A percentile compares a stretch with the other conserved stretches of the same genome.
Conservation (phyloP, 2,113 vertebrate species). For the Orycteropus afer region DNA sequence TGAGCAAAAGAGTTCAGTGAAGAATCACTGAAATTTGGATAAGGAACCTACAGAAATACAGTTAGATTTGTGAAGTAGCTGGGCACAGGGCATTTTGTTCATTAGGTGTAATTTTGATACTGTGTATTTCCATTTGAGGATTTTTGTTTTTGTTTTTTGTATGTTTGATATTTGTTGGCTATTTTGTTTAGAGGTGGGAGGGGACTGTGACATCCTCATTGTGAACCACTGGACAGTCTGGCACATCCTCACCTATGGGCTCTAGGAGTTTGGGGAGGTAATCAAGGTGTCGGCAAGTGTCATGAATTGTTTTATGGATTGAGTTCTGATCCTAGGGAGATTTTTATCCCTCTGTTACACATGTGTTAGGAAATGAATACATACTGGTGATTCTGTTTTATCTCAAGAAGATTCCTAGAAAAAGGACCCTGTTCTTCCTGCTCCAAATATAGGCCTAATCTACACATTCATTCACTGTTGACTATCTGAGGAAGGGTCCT, state of each 20-base stretch:
- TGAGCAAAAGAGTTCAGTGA: fast-evolving
- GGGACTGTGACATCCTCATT: no score
- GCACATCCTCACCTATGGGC: fast-evolving
- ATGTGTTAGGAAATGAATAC: fast-evolving
- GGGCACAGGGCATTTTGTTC: fast-evolving
- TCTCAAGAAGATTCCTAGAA: background rate
- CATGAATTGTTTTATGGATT: fast-evolving
- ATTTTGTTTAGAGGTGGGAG: background rate
- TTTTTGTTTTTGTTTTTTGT: background rate
- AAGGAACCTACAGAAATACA: background rate
- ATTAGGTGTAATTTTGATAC: no score
- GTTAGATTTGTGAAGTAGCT: no score
- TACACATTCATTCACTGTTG: background rate
- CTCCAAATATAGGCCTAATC: no score
- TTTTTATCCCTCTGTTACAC: fast-evolving
- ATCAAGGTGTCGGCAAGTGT: fast-evolving
- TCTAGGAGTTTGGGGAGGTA: background rate
- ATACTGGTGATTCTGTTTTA: fast-evolving
- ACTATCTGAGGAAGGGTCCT: fast-evolving
- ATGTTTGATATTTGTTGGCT: background rate
- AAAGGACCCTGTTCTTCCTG: fast-evolving
- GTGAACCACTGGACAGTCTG: fast-evolving
- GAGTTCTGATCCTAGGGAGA: background rate
- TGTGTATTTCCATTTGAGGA: fast-evolving
- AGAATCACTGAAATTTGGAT: fast-evolving